Base-by-base conservation (phyloP, 2,888 invertebrate species). In the Ophion obscuratus region DNA sequence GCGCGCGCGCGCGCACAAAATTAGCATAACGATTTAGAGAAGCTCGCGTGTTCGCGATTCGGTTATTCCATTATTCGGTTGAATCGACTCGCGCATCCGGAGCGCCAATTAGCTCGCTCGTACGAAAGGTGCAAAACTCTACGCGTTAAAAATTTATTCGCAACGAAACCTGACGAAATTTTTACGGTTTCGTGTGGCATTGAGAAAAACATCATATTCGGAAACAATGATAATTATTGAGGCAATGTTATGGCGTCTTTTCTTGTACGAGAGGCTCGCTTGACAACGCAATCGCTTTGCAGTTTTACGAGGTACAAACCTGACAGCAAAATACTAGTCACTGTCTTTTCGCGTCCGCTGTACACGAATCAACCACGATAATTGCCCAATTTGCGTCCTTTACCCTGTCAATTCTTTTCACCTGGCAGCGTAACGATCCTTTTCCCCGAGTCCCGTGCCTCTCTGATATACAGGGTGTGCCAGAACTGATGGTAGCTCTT, bases 401-500 rank as follows among this genome's bases (percentile, higher is more conserved):
- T 68, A n/a, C 36, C 81, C 71, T 83, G 86, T 86, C 86, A 86
- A 78, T 81, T 44, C 77, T 83, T 70, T 70, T 68, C 62, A 83
- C 68, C 40, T 62, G 71, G 53, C 53, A 53, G 20, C 64, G 57
- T 85, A 83, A 86, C 86, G 57, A 83, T 20, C 57, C 77, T 73
- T 74, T 83, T 86, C 86, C 83, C 85, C 14, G 53, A 53, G 79
- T 79, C 17, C 70, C 68, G 17, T 53, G 17, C 11, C 53, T 17
- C 17, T 53, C 53, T 53, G 11, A 17, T 53, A 53, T 17, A 24
- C 24, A 24, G 24, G 24, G 24, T 24, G 24, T 24, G 24, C 24
- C 24, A 24, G 24, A 24, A 24, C 24, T 24, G 24, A 24, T 24
- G 24, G 24, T 24, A 24, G 24, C 24, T 2, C 24, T 2, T 24